Percentiles rank a stretch among this genome's conserved stretches.
Conservation (phyloP, 2,888 invertebrate genomes). For the Myopa testacea region DNA sequence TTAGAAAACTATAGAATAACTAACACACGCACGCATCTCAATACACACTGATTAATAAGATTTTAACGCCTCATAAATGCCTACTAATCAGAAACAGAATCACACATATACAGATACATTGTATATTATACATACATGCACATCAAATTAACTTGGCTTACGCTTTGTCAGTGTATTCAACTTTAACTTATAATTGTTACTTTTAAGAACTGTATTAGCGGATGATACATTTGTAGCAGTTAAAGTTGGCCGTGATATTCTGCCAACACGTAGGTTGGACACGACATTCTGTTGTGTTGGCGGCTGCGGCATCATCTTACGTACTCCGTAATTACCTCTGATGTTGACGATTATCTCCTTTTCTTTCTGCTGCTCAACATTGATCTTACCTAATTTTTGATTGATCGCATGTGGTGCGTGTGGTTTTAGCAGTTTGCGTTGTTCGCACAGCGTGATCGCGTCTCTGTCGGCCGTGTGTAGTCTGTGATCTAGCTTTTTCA, state of each 20-base stretch:
- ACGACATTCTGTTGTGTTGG: slow-evolving; percentile 22
- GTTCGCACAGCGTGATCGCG: slow-evolving; percentile 57
- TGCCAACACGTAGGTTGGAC: slow-evolving; percentile 4
- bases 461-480: slow-evolving; percentile 57
- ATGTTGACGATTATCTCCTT: slow-evolving; percentile 62
- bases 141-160: slow-evolving; percentile 29
- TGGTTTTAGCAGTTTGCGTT: slow-evolving; percentile 50
- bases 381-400: slow-evolving; percentile 62
- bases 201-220: slow-evolving; percentile 12
- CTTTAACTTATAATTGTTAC: slow-evolving; percentile 24
- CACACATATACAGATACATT: not conserved
- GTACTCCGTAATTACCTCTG: slow-evolving; percentile 61
- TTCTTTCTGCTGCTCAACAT: slow-evolving; percentile 63
- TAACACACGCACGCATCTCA: not conserved
- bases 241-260: slow-evolving; percentile 11
- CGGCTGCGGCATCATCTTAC: slow-evolving; percentile 46
- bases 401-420: slow-evolving; percentile 48
- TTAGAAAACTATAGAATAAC: not conserved
- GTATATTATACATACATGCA: not conserved
- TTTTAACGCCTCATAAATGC: slow-evolving; percentile 9
- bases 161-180: slow-evolving; percentile 20
- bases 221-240: not conserved
- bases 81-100: slow-evolving; percentile 20
- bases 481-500: slow-evolving; percentile 60
- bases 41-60: slow-evolving; percentile 1